phyloP scores from a whole-genome alignment of 2,797 vertebrate genomes.

The Arrhamphus sclerolepis region DNA sequence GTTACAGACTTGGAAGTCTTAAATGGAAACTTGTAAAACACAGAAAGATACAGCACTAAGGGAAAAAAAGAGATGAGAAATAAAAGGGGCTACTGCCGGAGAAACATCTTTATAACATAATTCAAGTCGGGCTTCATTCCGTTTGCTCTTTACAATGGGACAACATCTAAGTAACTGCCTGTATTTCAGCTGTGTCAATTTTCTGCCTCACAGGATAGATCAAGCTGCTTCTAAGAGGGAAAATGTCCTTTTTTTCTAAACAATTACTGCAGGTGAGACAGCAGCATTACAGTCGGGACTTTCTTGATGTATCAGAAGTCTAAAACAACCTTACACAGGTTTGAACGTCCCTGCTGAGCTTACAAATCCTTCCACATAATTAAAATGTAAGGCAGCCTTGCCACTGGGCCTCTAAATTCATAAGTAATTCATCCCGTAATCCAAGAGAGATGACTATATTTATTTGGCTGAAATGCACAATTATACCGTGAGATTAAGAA shows the following conservation, averaged over 20 bases:
- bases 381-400: constrained; percentile 34
- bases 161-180: constrained; percentile 58
- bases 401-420: constrained; percentile 25
- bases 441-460: constrained; percentile 17
- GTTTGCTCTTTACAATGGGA: constrained; percentile 35
- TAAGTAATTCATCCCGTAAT: constrained; percentile 28
- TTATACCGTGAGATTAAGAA: constrained; percentile 31
- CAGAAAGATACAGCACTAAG: constrained; percentile 22
- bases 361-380: constrained; percentile 22
- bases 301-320: constrained; percentile 13
- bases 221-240: constrained; percentile 29
- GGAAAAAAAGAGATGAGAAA: constrained; percentile 19
- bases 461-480: constrained; percentile 21
- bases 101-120: constrained; percentile 35
- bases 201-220: constrained; percentile 29
- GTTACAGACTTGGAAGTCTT: constrained; percentile 30
- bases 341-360: constrained; percentile 13
- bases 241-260: constrained; percentile 45
- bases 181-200: constrained; percentile 62
- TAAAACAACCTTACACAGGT: constrained; percentile 12
- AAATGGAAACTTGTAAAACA: constrained; percentile 55
- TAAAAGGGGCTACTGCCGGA: constrained; percentile 27
- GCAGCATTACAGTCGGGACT: constrained; percentile 22
- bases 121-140: constrained; percentile 49
- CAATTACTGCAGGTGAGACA: constrained; percentile 50